Evolutionary conservation across 2,113 vertebrate species (phyloP).

Genomic region (Telmatochromis brachygnathus): DNA sequence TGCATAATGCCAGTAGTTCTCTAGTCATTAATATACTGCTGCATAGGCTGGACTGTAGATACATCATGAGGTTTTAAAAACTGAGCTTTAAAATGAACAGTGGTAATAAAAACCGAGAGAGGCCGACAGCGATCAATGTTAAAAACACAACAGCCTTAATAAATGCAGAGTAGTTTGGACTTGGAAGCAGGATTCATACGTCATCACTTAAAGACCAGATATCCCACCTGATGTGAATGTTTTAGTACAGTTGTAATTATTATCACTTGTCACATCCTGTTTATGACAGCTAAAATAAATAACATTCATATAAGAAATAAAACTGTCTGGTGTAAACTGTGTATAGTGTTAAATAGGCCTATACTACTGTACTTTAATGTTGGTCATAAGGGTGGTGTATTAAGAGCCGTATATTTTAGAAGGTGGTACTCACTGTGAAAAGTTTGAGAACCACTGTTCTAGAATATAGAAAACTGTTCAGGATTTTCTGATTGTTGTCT

Average conservation of each 20-base stretch:
- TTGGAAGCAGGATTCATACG: background rate
- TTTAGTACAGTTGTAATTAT: background rate
- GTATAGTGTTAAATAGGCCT: background rate
- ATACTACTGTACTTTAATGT: background rate
- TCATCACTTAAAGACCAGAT: background rate
- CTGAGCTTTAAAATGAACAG: background rate
- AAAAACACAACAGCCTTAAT: background rate
- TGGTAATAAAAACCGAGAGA: background rate
- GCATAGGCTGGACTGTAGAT: background rate
- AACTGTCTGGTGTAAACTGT: background rate
- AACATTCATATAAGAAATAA: background rate
- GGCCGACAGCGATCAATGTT: background rate
- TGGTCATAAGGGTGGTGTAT: background rate
- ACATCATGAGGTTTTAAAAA: background rate
- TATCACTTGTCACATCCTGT: background rate
- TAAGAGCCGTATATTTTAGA: background rate
- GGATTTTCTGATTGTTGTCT: background rate
- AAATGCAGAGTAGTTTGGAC: background rate
- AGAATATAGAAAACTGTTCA: background rate
- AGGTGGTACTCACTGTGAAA: background rate
- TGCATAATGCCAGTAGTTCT: background rate
- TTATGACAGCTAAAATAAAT: background rate
- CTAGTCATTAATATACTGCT: background rate
- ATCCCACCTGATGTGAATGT: background rate
- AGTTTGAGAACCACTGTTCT: background rate